Base-by-base conservation (phyloP, 2,888 invertebrate genomes). In the Bugulina stolonifera region DNA sequence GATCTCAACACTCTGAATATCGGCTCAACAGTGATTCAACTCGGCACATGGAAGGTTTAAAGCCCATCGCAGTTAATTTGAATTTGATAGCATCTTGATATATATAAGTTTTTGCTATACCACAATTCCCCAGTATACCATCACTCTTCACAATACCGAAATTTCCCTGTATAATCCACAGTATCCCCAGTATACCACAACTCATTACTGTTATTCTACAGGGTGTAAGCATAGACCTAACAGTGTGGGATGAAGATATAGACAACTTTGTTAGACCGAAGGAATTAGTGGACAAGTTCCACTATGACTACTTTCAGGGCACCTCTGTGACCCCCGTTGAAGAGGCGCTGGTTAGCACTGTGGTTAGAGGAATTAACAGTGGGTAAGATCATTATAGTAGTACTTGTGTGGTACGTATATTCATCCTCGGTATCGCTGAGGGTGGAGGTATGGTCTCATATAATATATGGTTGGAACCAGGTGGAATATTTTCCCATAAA, bases 221-320 rank as follows among this genome's bases (percentile, higher is more conserved):
- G 64, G 64, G 64, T 64, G 27, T 64, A 34, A 64, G 64, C n/a
- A 32, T 64, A 64, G 64, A 64, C 64, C 22, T 64, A 22, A 29
- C 5, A 23, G 64, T 64, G 32, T 64, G 64, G 64, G 64, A 64
- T 64, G 64, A 64, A 5, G 64, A 64, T 32, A 32, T 32, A 27
- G 64, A 32, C 2, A 64, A 64, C n/a, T 14, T 64, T 5, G 34
- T 64, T 10, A 27, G 64, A 64, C 29, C 29, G 25, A 64, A 32
- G 32, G 64, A 64, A 27, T 27, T 64, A 14, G 64, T 64, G 25
- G 64, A 64, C 34, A 32, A 2, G 32, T 32, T 64, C 3, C 64
- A 64, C 64, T 34, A 14, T 27, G 64, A 64, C 32, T 64, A 29
- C 32, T 25, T 10, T 18, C 5, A 43, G 18, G 43, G 43, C 5